Conservation (phyloP, 2,797 vertebrate species). For the Euphonia xanthogaster region DNA sequence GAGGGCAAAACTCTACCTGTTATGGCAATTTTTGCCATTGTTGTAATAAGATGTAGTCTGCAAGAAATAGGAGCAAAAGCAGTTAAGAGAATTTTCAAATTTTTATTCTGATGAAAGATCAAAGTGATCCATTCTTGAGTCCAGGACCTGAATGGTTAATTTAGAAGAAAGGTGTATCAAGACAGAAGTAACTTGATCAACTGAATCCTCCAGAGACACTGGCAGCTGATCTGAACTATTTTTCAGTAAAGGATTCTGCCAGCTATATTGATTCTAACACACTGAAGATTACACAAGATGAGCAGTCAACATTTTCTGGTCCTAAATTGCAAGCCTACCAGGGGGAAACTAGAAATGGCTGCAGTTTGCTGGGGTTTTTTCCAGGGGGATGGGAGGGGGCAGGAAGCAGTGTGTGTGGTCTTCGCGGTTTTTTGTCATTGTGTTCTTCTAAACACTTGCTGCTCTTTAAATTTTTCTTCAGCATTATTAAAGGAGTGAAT, state of each 20-base stretch:
- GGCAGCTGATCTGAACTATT: not conserved
- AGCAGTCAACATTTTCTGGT: not conserved
- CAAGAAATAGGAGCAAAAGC: not conserved
- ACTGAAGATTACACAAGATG: not conserved
- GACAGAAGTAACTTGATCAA: not conserved
- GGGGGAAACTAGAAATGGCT: not conserved
- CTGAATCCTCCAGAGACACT: not conserved
- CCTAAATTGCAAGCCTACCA: not conserved
- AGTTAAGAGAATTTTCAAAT: not conserved
- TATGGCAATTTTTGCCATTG: not conserved
- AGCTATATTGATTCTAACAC: not conserved
- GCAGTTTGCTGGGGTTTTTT: not conserved
- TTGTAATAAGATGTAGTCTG: not conserved
- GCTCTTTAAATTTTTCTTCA: not conserved
- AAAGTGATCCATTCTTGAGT: not conserved
- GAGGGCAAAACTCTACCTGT: not conserved
- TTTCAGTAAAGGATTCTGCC: not conserved
- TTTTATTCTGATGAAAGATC: not conserved
- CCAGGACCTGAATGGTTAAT: not conserved
- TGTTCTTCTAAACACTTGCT: not conserved
- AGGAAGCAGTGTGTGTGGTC: not conserved
- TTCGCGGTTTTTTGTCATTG: not conserved
- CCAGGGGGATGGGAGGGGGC: rapidly evolving
- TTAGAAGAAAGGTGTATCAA: not conserved
- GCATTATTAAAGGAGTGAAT: not conserved